Base-by-base conservation (phyloP, 2,888 invertebrate genomes). In the Cordilura impudica region DNA sequence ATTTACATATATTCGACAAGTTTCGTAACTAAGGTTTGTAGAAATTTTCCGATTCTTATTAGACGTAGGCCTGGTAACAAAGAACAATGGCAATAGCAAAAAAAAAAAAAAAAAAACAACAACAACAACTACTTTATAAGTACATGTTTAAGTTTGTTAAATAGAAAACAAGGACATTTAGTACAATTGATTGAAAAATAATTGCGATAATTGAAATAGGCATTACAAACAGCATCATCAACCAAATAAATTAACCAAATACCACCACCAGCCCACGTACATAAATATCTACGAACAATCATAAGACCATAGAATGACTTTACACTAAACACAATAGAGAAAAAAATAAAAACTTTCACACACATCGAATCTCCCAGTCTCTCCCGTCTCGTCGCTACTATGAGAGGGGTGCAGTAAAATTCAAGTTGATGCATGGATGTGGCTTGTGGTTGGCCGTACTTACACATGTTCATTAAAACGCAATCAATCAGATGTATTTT, bases 181-280 rank as follows among this genome's bases (percentile, higher is more conserved):
- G 61, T 69, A 31, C 47, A 79, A 63, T 29, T 39, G 51, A 47
- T 71, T 71, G 53, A 12, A 35, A 61, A 45, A 51, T 84, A 84
- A 84, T 83, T 83, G 82, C 81, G 81, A 82, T 83, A 83, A 83
- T 82, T 83, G 65, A 72, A 80, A 82, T 76, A 77, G 78, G 73
- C 16, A 10, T 26, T 39, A 58, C 8, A 58, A 14, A 58, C 26
- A 71, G 35, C 54, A 53, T 19, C 16, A 43, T n/a, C 12, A 51
- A 14, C 26, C 12, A 23, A 0, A 23, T 1, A 31, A 31, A 31
- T 31, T 2, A 31, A 31, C 2, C 5, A 31, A 31, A 31, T 31
- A 31, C 31, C 31, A 31, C 31, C 8, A 8, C 8, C 31, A 3
- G 26, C 6, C 26, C 3, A 26, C 26, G 26, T 26, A n/a, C 1